Base-by-base conservation (phyloP, 1,140 invertebrate genomes). In the Procambarus virginalis region DNA sequence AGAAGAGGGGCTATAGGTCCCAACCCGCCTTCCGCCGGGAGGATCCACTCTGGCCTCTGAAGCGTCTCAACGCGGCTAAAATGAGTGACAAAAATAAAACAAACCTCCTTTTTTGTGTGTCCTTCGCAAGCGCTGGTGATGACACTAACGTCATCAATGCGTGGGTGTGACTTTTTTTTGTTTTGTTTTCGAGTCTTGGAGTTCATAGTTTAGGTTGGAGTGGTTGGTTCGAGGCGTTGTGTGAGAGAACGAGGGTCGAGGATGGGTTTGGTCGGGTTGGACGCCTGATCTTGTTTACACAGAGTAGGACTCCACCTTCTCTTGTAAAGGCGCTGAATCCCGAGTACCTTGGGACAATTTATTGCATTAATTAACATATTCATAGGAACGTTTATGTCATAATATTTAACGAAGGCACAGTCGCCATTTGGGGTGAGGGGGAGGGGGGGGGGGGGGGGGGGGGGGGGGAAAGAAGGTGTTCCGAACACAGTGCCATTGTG, bases 281-380 rank as follows among this genome's bases (percentile, higher is more conserved):
- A 84, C 88, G 45, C 70, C 45, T 58, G 34, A 34, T 78, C 88
- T 89, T 89, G 88, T 89, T 89, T 89, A 89, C 88, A 89, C n/a
- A 75, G 82, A 58, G 88, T 89, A 48, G 45, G 75, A 46, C 88
- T 84, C 88, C 88, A 68, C 88, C 88, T 79, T 89, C 81, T 81
- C 88, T 83, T 84, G 88, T 89, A 89, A 89, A 89, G 75, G 88
- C 81, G 81, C 46, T 82, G 88, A 82, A 84, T 89, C 73, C 79
- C 22, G 34, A 84, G 88, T 89, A 89, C 88, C 81, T 77, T 84
- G 88, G 79, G 88, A 89, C 88, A 89, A 89, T 89, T 89, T 89
- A 89, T 89, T 78, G 81, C 88, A 89, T 89, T 89, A 89, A 89
- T 89, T 84, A 89, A 89, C 88, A 89, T 89, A 89, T 89, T 84